A percentile compares a stretch with the other conserved stretches of the same genome.
Conservation (phyloP, 2,888 invertebrate species). For the Lasioglossum villosulum region DNA sequence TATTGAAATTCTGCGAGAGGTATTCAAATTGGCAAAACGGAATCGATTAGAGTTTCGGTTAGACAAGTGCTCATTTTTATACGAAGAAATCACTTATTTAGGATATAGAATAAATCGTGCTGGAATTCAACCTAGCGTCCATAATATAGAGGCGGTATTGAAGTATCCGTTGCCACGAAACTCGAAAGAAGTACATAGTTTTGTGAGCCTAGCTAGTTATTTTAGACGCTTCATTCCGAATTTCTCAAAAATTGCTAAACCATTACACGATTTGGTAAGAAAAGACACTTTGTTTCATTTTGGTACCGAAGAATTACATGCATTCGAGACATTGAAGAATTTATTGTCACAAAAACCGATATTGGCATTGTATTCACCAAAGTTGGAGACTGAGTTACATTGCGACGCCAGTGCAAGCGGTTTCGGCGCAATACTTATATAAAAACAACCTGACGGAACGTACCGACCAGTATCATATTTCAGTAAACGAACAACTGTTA, state of each 20-base stretch:
- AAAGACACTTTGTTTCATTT: constrained; percentile 10
- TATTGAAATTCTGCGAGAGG: not conserved
- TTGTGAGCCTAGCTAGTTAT: constrained; percentile 59
- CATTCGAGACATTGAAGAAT: too few relatives aligned
- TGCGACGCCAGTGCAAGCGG: constrained; percentile 18
- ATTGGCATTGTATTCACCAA: constrained; percentile 7
- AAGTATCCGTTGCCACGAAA: constrained; percentile 34
- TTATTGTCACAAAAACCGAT: constrained; percentile 35
- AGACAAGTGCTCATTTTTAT: constrained; percentile 12
- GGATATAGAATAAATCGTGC: constrained; percentile 5
- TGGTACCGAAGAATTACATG: too few relatives aligned
- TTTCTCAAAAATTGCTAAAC: constrained; percentile 46
- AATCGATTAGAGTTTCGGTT: not conserved
- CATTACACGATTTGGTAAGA: constrained; percentile 35
- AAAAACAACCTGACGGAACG: not conserved
- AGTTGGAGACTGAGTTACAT: not conserved
- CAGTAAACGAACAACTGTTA: constrained; percentile 23
- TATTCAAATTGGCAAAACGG: not conserved
- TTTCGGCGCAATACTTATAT: constrained; percentile 17
- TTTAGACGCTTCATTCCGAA: constrained; percentile 56
- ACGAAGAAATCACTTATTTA: constrained; percentile 11
- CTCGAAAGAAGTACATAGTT: constrained; percentile 48
- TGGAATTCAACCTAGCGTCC: not conserved
- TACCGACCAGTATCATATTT: constrained; percentile 7
- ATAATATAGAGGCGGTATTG: not conserved